Base-by-base conservation (phyloP, 2,797 vertebrate genomes). In the Schizopygopsis pylzovi region DNA sequence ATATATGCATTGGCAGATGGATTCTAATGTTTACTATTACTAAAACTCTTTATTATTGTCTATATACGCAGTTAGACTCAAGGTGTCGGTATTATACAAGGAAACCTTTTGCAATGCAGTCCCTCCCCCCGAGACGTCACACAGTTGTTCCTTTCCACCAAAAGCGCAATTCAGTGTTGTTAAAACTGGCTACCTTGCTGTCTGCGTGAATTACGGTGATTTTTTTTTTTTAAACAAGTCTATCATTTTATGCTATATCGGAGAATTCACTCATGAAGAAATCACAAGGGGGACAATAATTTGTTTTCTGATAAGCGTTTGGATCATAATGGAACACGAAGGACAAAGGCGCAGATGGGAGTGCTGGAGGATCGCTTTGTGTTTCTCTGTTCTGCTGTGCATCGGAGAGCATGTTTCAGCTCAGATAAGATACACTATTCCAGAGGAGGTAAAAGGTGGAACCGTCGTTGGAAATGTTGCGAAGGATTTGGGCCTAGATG, bases 401-500 rank as follows among this genome's bases (percentile, higher is more conserved):
- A n/a, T 77, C 18, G 72, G 39, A 33, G 56, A 68, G 43, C 52
- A 59, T 7, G 56, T 89, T 43, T 87, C 71, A 4, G 93, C 92
- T 8, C 94, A 94, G 78, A 91, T 94, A 59, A 87, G 90, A 41
- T 95, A 95, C 63, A 90, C 93, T 1, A 81, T 94, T 59, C 87
- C 88, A 0, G 94, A 95, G 22, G 95, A 96, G 78, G 84, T 92
- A 1, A 89, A 91, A 20, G 93, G 93, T 83, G 95, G 94, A 61
- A 89, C 93, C 28, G 89, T 93, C 47, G 94, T 96, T 87, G 96
- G 95, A 11, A 93, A 95, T 85, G 89, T 96, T 47, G 91, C 94
- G 4, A 95, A 94, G 85, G 96, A 97, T 82, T 85, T 96, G 12
- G 94, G 94, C 0, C 81, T 96, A 84, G 93, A 95, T 81, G 47